phyloP scores from a whole-genome alignment of 2,888 invertebrate genomes.

The Scotopteryx bipunctaria region DNA sequence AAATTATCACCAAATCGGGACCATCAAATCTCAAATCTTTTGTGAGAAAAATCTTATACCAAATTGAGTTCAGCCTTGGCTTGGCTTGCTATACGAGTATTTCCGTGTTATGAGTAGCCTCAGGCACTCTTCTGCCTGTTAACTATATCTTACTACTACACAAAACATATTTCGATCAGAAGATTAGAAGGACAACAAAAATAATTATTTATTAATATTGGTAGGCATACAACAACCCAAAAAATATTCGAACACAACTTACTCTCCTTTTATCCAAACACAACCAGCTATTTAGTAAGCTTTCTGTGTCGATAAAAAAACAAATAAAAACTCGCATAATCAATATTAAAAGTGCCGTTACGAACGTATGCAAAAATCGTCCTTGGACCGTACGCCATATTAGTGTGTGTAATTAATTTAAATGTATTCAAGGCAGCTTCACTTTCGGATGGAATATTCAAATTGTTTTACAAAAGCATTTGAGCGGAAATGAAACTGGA shows the following conservation, averaged over 20 bases:
- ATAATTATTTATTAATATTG: too few species aligned
- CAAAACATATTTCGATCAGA: too few species aligned
- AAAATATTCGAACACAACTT: background rate
- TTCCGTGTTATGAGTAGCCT: too few species aligned
- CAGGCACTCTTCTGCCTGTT: too few species aligned
- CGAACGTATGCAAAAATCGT: constrained; percentile 74
- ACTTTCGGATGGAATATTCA: constrained; percentile 65
- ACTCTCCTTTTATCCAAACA: constrained; percentile 5
- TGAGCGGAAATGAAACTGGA: constrained; percentile 63
- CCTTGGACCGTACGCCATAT: constrained; percentile 66
- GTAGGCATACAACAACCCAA: too few species aligned
- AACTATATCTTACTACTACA: too few species aligned
- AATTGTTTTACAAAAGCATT: constrained; percentile 63
- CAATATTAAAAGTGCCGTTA: constrained; percentile 61
- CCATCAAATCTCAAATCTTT: too few species aligned
- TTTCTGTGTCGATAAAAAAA: constrained; percentile 34
- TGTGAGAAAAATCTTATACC: too few species aligned
- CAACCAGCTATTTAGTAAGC: constrained; percentile 33
- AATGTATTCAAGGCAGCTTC: constrained; percentile 70
- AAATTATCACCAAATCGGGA: background rate
- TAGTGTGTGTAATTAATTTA: constrained; percentile 71
- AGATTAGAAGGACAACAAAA: too few species aligned
- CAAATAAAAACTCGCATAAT: constrained; percentile 41
- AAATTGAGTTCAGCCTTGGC: too few species aligned
- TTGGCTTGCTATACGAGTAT: too few species aligned